phyloP scores from a whole-genome alignment of 2,888 invertebrate genomes.

The Drosophila formosana region DNA sequence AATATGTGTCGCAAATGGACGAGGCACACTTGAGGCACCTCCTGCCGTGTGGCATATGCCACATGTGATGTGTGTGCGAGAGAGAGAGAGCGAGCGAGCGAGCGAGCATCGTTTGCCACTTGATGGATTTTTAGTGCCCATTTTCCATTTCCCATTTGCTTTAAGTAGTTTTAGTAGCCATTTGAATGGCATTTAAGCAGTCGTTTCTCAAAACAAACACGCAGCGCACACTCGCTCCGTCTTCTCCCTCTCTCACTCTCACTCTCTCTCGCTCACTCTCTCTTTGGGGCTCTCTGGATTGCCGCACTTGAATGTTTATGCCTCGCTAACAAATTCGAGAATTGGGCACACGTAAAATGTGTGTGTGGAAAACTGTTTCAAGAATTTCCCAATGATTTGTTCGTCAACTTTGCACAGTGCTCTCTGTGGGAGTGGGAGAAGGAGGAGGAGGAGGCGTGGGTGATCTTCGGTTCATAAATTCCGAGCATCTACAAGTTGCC shows the following conservation, averaged over 20 bases:
- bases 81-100: neutral
- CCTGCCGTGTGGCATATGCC: conserved; percentile 37
- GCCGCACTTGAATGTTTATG: conserved; percentile 34
- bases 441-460: neutral
- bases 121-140: conserved; percentile 61
- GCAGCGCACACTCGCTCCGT: conserved; percentile 3
- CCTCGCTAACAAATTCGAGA: conserved; percentile 15
- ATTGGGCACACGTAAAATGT: conserved; percentile 9
- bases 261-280: neutral
- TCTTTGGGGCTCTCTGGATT: neutral
- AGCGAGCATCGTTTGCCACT: conserved; percentile 49
- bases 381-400: conserved; percentile 13
- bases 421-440: too few species aligned
- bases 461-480: conserved; percentile 35
- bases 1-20: conserved; percentile 30
- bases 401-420: conserved; percentile 41
- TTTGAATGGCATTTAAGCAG: conserved; percentile 68
- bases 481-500: conserved; percentile 51
- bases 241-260: conserved; percentile 1
- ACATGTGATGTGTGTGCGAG: conserved; percentile 2
- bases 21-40: conserved; percentile 31
- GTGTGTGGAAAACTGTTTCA: conserved; percentile 12
- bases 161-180: conserved; percentile 73
- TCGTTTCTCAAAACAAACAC: conserved; percentile 53
- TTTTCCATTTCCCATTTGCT: conserved; percentile 41